Evolutionary conservation across 2,113 vertebrate species (phyloP), one percentile per base, ranked within the genome.

Genomic region (Prietella phreatophila): DNA sequence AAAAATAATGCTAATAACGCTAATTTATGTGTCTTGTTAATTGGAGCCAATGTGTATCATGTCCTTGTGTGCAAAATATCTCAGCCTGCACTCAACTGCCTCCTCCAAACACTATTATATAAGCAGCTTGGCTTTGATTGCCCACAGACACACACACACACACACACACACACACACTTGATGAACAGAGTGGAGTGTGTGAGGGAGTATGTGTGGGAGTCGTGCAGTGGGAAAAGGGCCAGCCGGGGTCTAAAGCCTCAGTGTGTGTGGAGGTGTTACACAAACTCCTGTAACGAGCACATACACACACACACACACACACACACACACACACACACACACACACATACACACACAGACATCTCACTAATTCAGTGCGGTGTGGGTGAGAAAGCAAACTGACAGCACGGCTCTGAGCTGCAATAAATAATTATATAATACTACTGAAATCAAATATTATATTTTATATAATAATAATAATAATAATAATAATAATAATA

Each of bases 31-130:
- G 78, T 81, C 17, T 58, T 56, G 17, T 81, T 55, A 42, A 58
- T 81, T 33, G 30, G 53, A 81, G 42, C 8, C 78, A n/a, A 30
- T 58, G 50, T 58, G 78, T 58, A 81, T 81, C 78, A 22, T 73
- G 56, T 82, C 36, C 42, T 33, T 86, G 76, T 83, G 75, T 67
- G 76, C 61, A 85, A 55, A 82, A 88, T 87, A 69, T 92, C 75
- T 85, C 67, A 56, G 79, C 82, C 71, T 86, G 76, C 47, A 80
- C 80, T 85, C 85, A 79, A 92, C 88, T 85, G 79, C 89, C 90
- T 85, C 90, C 83, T 83, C 87, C 87, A 90, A 92, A 90, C 83
- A 60, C 69, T 60, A 87, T 93, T 92, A 93, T 91, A 89, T 91
- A 93, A 93, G 88, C 84, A 39, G 63, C 55, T 86, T 85, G 56